Conservation (phyloP, 2,888 invertebrate species). For the Chironomus tentans region DNA sequence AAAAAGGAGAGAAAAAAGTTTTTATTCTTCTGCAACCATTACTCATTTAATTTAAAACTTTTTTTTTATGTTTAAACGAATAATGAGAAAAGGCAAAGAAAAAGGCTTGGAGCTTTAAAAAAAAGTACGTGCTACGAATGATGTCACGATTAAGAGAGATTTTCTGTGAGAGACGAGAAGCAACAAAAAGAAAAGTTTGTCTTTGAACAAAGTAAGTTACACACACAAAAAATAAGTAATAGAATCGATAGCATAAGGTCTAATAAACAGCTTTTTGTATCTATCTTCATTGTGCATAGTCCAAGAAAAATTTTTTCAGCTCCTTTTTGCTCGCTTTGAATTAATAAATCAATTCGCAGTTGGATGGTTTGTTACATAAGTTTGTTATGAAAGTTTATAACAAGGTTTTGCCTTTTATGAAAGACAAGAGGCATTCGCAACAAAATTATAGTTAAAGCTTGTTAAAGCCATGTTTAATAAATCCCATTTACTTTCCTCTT, state of each 20-base stretch:
- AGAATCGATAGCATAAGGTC: not conserved
- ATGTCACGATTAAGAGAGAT: slow-evolving; percentile 9
- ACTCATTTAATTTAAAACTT: not conserved
- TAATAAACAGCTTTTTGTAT: not conserved
- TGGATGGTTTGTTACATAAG: not conserved
- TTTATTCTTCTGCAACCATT: not conserved
- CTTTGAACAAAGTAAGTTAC: too few relatives aligned
- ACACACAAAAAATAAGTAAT: not conserved
- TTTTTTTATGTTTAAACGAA: not conserved
- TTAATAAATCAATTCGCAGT: slow-evolving; percentile 3
- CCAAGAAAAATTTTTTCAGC: not conserved
- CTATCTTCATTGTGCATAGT: not conserved
- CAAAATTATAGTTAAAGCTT: not conserved
- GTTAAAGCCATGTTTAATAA: not conserved
- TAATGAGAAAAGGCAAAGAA: not conserved
- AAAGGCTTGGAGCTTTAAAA: slow-evolving; percentile 20
- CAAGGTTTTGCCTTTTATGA: not conserved
- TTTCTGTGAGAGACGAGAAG: not conserved
- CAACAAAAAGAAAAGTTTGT: not conserved
- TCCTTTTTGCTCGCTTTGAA: not conserved
- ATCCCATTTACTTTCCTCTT: not conserved
- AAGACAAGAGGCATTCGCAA: not conserved
- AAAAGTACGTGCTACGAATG: slow-evolving; percentile 11
- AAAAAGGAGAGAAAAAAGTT: not conserved
- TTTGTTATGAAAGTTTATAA: not conserved